These are phyloP conservation scores for roundworm (Caenorhabditis elegans) DNA, from an alignment of 1,140 invertebrate species.

Conservation along the genomic window WBcel235 BX284606.5:656001-656500, in stretches of 20 bases:
- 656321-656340: background rate
- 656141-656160: background rate
- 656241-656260: conserved; percentile 19
- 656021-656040: too few relatives aligned
- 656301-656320: background rate
- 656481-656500: too few relatives aligned
- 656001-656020: too few relatives aligned
- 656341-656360: conserved; percentile 37
- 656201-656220: background rate
- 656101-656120: background rate
- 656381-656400: conserved; percentile 30
- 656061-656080: too few relatives aligned
- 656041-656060: too few relatives aligned
- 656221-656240: background rate
- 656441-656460: background rate
- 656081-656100: too few relatives aligned
- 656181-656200: background rate
- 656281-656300: conserved; percentile 12
- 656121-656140: background rate
- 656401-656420: conserved; percentile 33
- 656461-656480: too few relatives aligned
- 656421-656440: conserved; percentile 25
- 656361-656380: conserved; percentile 42
- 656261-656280: conserved; percentile 8
- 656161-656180: background rate